These are phyloP conservation scores for Mellilla xanthometata DNA, from an alignment of 2,888 invertebrate species.

Conservation along the genomic window DNA sequence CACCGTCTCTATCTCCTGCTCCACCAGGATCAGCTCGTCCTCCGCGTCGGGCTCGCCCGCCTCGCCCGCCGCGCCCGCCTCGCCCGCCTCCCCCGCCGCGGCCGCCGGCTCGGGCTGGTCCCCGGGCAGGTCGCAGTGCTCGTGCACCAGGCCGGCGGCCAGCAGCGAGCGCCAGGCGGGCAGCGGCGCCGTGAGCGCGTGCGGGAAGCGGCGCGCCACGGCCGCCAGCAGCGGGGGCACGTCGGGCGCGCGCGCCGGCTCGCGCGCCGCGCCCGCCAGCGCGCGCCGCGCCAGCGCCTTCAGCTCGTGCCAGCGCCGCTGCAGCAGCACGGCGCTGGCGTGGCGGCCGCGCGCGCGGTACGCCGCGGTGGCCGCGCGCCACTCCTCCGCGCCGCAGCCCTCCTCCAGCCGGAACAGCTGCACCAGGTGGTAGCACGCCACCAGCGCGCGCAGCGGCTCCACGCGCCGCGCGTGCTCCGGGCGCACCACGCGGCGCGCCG, in stretches of 20 bases:
- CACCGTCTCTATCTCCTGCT: background rate
- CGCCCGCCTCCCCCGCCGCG: no score
- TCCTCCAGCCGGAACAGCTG: background rate
- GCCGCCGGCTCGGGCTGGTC: no score
- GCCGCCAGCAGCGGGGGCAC: slow-evolving; percentile 5
- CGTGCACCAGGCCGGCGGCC: background rate
- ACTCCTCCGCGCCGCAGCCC: background rate
- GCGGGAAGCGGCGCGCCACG: slow-evolving; percentile 1
- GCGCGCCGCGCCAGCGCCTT: background rate
- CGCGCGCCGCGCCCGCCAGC: background rate
- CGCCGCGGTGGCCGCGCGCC: background rate
- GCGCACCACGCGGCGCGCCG: background rate
- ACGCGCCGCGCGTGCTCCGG: background rate
- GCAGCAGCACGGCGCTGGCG: background rate
- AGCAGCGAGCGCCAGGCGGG: background rate
- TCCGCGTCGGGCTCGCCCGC: background rate
- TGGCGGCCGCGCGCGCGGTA: background rate
- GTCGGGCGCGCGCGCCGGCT: background rate
- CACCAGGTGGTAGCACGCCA: background rate
- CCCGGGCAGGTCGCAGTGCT: background rate
- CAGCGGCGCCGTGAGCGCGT: slow-evolving; percentile 2
- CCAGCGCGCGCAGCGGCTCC: background rate
- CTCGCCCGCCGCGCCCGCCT: no score
- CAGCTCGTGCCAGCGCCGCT: background rate
- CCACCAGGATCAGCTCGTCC: background rate